Conservation (phyloP, 2,888 invertebrate genomes). For the Melanargia galathea region DNA sequence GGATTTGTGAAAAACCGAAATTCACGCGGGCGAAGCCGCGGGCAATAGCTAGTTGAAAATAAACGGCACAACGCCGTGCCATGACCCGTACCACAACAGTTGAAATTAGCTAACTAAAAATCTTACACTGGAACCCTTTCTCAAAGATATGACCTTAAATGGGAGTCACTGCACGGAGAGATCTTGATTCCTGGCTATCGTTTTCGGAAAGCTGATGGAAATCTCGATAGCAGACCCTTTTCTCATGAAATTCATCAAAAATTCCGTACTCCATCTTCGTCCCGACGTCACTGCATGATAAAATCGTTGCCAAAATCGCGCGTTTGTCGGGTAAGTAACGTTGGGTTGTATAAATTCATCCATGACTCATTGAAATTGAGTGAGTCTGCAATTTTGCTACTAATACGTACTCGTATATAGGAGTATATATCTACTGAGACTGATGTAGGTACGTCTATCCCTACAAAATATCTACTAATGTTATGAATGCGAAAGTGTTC, state of each 20-base stretch:
- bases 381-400: not conserved
- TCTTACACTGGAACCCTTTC: not conserved
- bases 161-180: not conserved
- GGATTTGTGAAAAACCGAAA: too few relatives aligned
- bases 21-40: too few relatives aligned
- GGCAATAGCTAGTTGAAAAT: too few relatives aligned
- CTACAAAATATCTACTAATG: too few relatives aligned
- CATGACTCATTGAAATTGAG: not conserved
- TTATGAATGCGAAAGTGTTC: too few relatives aligned
- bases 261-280: conserved; percentile 2
- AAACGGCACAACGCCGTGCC: too few relatives aligned
- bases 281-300: conserved; percentile 1
- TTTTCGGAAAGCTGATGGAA: conserved; percentile 5
- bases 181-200: conserved; percentile 5
- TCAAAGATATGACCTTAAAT: not conserved
- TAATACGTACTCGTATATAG: not conserved
- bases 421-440: too few relatives aligned
- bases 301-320: conserved; percentile 9
- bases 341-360: not conserved
- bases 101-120: not conserved
- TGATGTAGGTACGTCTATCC: too few relatives aligned
- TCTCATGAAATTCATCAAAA: conserved; percentile 6
- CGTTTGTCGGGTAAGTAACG: too few relatives aligned
- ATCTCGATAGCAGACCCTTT: conserved; percentile 8
- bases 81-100: not conserved